Evolutionary conservation across 2,797 vertebrate species (phyloP), one percentile per base, ranked within the genome.

Genomic region (Sebastes dallii): DNA sequence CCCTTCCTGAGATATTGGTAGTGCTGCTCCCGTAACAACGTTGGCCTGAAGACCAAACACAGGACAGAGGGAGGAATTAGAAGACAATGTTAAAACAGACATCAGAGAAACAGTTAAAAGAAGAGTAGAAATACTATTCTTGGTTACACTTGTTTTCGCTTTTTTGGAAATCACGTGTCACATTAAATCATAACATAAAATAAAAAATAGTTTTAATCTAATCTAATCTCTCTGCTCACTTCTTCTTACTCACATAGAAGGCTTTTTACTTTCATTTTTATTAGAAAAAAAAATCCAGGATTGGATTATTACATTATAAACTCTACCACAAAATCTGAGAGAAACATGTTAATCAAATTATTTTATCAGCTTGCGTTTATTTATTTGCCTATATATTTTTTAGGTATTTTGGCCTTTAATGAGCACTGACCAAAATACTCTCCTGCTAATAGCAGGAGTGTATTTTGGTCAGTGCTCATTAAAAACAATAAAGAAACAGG

Each of bases 1-100:
- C 98, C 98, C 94, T 97, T 97, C 93, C 98, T 99, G 89, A 99
- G 95, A 92, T 99, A 99, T 25, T 97, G 96, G 91, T 97, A 97
- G 88, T 99, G 98, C 80, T 98, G 97, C 34, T 99, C 97, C 66
- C 97, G 95, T 88, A 98, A 91, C 90, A 99, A 93, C 14, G 96
- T 65, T 0, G 97, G 97, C 83, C 98, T 99, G 91, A 58, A 89
- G 81, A 87, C 56, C 10, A 73, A 66, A 88, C 3, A 73, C 2
- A 66, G 13, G 20, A 68, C 18, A 65, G 22, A 52, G 13, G 24
- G 39, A 54, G 50, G 12, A 4, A 29, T 75, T 39, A 70, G n/a
- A 58, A 46, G 16, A 29, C 8, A 32, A 22, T 8, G 50, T 50
- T n/a, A 14, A 62, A 22, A 34, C n/a, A 42, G 14, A 8, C 18